phyloP scores from a whole-genome alignment of 2,797 vertebrate species.

The Poecilia velifera region DNA sequence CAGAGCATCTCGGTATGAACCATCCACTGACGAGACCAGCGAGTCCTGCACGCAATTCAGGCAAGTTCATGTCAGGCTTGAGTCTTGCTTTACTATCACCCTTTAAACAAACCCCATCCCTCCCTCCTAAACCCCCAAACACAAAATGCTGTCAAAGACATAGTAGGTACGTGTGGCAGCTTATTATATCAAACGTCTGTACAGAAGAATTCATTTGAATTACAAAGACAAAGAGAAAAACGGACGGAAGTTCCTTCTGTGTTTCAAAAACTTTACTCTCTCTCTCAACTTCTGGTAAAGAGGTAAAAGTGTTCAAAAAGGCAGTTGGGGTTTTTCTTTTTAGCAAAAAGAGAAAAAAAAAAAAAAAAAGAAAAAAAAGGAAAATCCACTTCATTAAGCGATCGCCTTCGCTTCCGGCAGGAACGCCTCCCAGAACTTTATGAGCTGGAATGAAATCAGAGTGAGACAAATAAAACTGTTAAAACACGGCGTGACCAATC shows the following conservation, averaged over 20 bases:
- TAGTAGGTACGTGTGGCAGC: slow-evolving; percentile 68
- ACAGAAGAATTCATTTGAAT: slow-evolving; percentile 61
- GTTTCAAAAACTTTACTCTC: slow-evolving; percentile 54
- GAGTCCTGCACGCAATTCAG: slow-evolving; percentile 34
- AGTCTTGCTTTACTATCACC: slow-evolving; percentile 39
- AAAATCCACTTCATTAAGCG: slow-evolving; percentile 82
- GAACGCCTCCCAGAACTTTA: slow-evolving; percentile 98
- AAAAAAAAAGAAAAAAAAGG: slow-evolving; percentile 9
- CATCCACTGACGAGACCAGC: slow-evolving; percentile 20
- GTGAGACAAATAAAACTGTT: slow-evolving; percentile 16
- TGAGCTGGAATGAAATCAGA: slow-evolving; percentile 80
- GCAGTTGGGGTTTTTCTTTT: slow-evolving; percentile 75
- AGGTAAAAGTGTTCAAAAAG: slow-evolving; percentile 86
- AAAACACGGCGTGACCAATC: neutral
- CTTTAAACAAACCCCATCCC: slow-evolving; percentile 49
- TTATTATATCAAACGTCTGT: slow-evolving; percentile 70
- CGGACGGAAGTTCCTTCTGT: slow-evolving; percentile 68
- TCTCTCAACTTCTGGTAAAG: slow-evolving; percentile 78
- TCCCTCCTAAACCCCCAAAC: slow-evolving; percentile 44
- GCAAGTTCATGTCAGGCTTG: slow-evolving; percentile 31
- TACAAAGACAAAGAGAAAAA: slow-evolving; percentile 61
- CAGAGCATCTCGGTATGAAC: slow-evolving; percentile 61
- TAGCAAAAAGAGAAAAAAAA: slow-evolving; percentile 10
- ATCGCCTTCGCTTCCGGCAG: slow-evolving; percentile 96
- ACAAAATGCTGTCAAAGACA: slow-evolving; percentile 78